These are phyloP conservation scores for Echinarachnius parma DNA, from an alignment of 53 echinoderm and acorn worm genomes.

Conservation along the genomic window DNA sequence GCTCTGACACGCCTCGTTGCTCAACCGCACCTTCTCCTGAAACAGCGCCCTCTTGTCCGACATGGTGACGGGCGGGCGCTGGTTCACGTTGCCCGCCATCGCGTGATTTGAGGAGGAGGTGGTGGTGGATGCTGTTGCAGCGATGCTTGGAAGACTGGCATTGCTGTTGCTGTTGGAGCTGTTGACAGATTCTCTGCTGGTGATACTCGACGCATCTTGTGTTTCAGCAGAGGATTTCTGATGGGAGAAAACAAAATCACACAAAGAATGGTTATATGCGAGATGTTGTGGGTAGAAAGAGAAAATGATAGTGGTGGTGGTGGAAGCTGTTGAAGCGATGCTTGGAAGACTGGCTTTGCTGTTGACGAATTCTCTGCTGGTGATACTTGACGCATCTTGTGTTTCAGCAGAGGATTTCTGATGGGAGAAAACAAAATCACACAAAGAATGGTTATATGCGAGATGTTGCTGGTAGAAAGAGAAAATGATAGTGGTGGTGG, in stretches of 20 bases:
- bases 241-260: too few relatives aligned
- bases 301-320: background rate
- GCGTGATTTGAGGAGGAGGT: constrained; percentile 15
- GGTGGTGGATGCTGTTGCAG: background rate
- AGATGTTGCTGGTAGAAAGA: background rate
- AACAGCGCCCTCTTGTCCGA: constrained; percentile 89
- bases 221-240: constrained; percentile 20
- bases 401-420: constrained; percentile 20
- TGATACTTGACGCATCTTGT: constrained; percentile 50
- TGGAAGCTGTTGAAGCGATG: constrained; percentile 6
- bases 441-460: background rate
- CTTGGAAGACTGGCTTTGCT: constrained; percentile 41
- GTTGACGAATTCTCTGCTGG: constrained; percentile 52
- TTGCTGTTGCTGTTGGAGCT: constrained; percentile 51
- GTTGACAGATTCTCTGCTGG: constrained; percentile 53
- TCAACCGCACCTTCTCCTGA: constrained; percentile 92
- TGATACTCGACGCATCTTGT: constrained; percentile 50
- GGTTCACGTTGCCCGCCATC: constrained; percentile 14
- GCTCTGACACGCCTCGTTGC: constrained; percentile 96
- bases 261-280: background rate
- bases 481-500: background rate
- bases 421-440: too few relatives aligned
- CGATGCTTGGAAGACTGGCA: constrained; percentile 34
- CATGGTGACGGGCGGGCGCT: constrained; percentile 35
- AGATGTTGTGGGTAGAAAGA: background rate